Evolutionary conservation across 2,113 vertebrate genomes (phyloP), one percentile per base, ranked within the genome.

Genomic region (Argyrosomus japonicus): DNA sequence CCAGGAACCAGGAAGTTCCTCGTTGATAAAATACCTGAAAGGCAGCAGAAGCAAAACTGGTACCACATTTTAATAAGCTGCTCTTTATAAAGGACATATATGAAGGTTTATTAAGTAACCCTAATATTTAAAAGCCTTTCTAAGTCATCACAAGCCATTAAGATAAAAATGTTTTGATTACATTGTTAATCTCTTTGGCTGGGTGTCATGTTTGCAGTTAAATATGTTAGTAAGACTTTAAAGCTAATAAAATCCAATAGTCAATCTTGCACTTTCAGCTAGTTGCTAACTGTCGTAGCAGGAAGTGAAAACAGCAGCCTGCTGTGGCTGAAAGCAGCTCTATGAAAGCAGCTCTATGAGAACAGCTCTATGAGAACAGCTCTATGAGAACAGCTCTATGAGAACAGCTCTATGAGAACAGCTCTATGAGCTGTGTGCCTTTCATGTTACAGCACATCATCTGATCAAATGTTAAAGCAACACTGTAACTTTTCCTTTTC

Each of bases 1-100:
- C 43, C 21, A 40, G 18, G 23, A 67, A 63, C 54, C 32, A 36
- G 32, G 32, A 36, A 29, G 48, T 1, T 56, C 36, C 36, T 57
- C 2, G 13, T 6, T 19, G 56, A 36, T 10, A 60, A 71, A 69
- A 40, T 6, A 77, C 25, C 64, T 51, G 19, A 79, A 78, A 84
- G 72, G 79, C 87, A 88, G 77, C 64, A 79, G 53, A 65, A 76
- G 75, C 18, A 72, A 67, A 72, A 75, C 40, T 21, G 64, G 60
- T 21, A 58, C 50, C 6, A 23, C 3, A 45, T 68, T 56, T 29
- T 14, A 29, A 48, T 61, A 12, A 51, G 12, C 27, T 6, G 8
- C 2, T 8, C 45, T 25, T 32, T 25, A 3, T 4, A n/a, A 57
- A 13, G 4, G 3, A 40, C 7, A 40, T 40, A 40, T 8, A 40